Base-by-base conservation (phyloP, 2,113 vertebrate species). In the Centropus bengalensis region DNA sequence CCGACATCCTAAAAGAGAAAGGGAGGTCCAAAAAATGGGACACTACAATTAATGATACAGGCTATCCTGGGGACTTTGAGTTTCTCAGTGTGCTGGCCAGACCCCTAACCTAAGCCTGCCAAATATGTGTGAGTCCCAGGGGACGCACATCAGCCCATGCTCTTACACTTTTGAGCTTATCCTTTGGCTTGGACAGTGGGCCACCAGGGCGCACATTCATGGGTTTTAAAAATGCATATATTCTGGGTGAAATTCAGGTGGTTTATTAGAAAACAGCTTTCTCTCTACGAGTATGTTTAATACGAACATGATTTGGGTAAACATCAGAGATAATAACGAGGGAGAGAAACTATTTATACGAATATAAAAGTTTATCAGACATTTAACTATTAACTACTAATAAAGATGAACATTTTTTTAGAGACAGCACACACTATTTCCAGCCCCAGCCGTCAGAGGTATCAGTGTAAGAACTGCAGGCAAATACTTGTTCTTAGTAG, bases 1-100 rank as follows among this genome's bases (percentile, higher is more conserved):
- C 96, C 90, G 0, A 96, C 95, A 90, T 91, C 97, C 97, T 98
- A 19, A 55, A 96, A 82, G 56, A 66, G n/a, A 92, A 87, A 67
- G 13, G 32, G 12, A 94, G 18, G 19, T 30, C 51, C 60, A 49
- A 88, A 59, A 22, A 63, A 73, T 2, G 17, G 26, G 40, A 44
- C 20, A 3, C 23, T 27, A 36, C 33, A 40, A 11, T 40, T 69
- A 47, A 9, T 5, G 63, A 12, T 3, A 6, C n/a, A 60, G 40
- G 6, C 28, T 42, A 17, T 44, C 21, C 12, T 24, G 55, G 47
- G 21, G 54, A 22, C n/a, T 66, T 4, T 27, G 27, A 14, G 27
- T 51, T 71, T 67, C 89, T n/a, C 55, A 10, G 40, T 40, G 2
- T n/a, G 47, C 88, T 77, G 38, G 42, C 27, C 36, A 66, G 30